Conservation (phyloP, 2,888 invertebrate species). For the Drosophila buzzatii region DNA sequence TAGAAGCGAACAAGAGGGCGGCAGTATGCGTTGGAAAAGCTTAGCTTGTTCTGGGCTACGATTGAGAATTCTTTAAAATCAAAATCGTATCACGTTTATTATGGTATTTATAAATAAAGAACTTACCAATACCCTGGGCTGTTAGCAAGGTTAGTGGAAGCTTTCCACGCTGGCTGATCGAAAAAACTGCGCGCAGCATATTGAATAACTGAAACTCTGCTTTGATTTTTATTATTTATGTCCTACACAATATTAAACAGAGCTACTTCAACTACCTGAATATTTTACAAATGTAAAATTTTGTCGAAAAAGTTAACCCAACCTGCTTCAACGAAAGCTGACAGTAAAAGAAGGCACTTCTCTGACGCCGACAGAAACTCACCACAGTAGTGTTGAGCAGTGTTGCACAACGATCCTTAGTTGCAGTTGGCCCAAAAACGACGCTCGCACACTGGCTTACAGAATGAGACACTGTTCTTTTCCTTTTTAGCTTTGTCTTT, state of each 20-base stretch:
- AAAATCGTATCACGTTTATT: neutral
- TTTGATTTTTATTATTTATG: conserved; percentile 9
- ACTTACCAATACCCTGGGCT: conserved; percentile 36
- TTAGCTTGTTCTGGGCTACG: conserved; percentile 9
- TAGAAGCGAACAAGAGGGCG: conserved; percentile 32
- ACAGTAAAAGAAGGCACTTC: conserved; percentile 33
- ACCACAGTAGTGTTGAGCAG: conserved; percentile 21
- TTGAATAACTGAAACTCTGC: conserved; percentile 8
- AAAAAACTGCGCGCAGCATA: conserved; percentile 40
- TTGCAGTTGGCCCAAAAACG: neutral
- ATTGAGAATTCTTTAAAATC: neutral
- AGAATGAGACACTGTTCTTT: neutral
- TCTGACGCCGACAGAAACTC: conserved; percentile 19
- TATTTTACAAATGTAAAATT: conserved; percentile 21
- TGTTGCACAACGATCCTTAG: conserved; percentile 24
- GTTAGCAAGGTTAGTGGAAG: conserved; percentile 9
- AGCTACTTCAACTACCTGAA: conserved; percentile 30
- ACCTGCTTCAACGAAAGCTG: conserved; percentile 37
- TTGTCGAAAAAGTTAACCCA: neutral
- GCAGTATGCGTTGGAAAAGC: neutral
- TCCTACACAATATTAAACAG: conserved; percentile 25
- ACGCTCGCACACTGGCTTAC: neutral
- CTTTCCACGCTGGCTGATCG: conserved; percentile 26
- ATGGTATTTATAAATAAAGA: too few relatives aligned
- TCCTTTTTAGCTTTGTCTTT: conserved; percentile 51